These are phyloP conservation scores for Hemicordylus capensis DNA, from an alignment of 2,113 vertebrate genomes.

Conservation along the genomic window DNA sequence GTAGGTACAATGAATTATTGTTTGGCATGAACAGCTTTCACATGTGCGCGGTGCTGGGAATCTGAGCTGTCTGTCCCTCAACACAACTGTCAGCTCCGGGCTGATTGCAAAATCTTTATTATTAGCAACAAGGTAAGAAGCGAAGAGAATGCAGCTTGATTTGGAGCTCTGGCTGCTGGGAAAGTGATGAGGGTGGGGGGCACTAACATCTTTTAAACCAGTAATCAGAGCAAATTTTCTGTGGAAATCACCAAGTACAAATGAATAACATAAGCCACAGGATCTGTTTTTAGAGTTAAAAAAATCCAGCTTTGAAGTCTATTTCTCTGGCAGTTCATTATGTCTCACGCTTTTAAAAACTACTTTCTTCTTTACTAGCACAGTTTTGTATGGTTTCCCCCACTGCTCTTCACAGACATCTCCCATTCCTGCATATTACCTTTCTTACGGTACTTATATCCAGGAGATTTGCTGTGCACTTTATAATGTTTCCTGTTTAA, in stretches of 20 bases:
- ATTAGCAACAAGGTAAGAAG: conserved; percentile 54
- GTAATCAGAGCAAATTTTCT: not conserved
- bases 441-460: conserved; percentile 23
- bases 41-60: conserved; percentile 25
- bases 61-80: conserved; percentile 54
- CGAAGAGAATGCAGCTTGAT: conserved; percentile 63
- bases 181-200: not conserved
- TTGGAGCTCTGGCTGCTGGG: conserved; percentile 55
- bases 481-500: conserved; percentile 32
- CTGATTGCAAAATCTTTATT: conserved; percentile 65
- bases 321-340: conserved; percentile 19
- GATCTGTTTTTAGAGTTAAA: conserved; percentile 3
- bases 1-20: conserved; percentile 31
- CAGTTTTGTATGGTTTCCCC: not conserved
- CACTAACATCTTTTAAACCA: conserved; percentile 34
- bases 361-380: not conserved
- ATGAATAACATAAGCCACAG: conserved; percentile 24
- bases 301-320: conserved; percentile 4
- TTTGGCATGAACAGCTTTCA: conserved; percentile 25
- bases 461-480: conserved; percentile 12
- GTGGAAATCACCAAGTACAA: not conserved
- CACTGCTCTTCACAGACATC: not conserved
- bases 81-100: conserved; percentile 56
- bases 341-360: not conserved
- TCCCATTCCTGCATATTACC: not conserved